phyloP scores from a whole-genome alignment of 2,113 vertebrate species.

The Cyanoliseus patagonus region DNA sequence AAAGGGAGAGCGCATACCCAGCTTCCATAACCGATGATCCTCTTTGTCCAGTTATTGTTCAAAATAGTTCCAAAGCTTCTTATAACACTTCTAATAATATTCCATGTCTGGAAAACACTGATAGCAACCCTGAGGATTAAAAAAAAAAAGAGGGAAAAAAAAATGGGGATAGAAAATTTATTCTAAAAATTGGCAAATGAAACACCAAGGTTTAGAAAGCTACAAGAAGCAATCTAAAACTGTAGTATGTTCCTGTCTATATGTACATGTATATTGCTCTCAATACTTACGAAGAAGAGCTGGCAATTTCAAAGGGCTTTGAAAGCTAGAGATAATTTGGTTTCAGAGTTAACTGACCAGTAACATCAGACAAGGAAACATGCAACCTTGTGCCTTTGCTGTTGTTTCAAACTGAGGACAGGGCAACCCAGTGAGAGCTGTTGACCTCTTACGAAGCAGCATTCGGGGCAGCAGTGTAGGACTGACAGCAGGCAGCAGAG shows the following conservation, averaged over 20 bases:
- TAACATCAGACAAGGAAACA: neutral
- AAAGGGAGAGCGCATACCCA: conserved; percentile 48
- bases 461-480: neutral
- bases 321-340: neutral
- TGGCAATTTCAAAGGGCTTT: neutral
- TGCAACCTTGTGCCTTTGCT: neutral
- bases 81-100: conserved; percentile 41
- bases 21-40: neutral
- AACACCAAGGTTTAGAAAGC: neutral
- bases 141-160: neutral
- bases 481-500: neutral
- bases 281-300: neutral
- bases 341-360: neutral
- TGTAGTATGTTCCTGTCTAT: neutral
- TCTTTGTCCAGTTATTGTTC: conserved; percentile 54
- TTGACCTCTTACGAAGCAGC: neutral
- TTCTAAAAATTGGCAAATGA: neutral
- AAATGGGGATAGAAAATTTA: neutral
- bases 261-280: neutral
- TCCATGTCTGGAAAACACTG: conserved; percentile 59
- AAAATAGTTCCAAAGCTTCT: conserved; percentile 25
- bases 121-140: conserved; percentile 46
- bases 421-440: fast-evolving
- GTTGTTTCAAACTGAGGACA: neutral
- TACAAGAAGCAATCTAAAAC: neutral